Conservation (phyloP, 2,113 vertebrate genomes). For the Gambusia holbrooki region DNA sequence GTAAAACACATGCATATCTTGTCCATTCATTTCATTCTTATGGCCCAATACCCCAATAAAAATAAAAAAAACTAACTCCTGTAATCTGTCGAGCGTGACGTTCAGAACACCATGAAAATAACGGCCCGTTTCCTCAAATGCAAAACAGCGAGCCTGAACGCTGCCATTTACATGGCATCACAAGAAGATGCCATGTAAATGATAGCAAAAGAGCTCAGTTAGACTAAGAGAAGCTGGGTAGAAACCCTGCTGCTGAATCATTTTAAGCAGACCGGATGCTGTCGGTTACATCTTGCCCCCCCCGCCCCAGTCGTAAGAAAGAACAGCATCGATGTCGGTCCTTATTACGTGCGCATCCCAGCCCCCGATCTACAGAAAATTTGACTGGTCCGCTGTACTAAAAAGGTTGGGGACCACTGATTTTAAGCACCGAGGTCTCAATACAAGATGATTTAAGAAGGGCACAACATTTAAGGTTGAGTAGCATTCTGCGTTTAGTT, state of each 20-base stretch:
- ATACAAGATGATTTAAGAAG: neutral
- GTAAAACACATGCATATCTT: neutral
- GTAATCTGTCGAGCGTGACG: neutral
- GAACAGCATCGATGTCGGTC: too few relatives aligned
- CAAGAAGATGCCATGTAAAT: conserved; percentile 11
- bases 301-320: too few relatives aligned
- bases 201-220: conserved; percentile 12
- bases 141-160: conserved; percentile 38
- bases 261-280: conserved; percentile 7
- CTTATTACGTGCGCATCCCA: too few relatives aligned
- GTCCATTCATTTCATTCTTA: neutral
- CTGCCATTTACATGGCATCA: neutral
- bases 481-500: too few relatives aligned
- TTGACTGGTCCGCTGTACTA: too few relatives aligned
- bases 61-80: neutral
- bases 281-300: too few relatives aligned
- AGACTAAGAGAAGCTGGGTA: conserved; percentile 20
- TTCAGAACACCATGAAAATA: conserved; percentile 25
- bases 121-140: conserved; percentile 49
- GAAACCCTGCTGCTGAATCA: conserved; percentile 42
- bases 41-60: too few relatives aligned
- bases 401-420: neutral
- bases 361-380: too few relatives aligned
- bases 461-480: too few relatives aligned
- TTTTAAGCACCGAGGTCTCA: conserved; percentile 6